Conservation (phyloP, 2,888 invertebrate genomes). For the Imbricaverruca yamaguchii region DNA sequence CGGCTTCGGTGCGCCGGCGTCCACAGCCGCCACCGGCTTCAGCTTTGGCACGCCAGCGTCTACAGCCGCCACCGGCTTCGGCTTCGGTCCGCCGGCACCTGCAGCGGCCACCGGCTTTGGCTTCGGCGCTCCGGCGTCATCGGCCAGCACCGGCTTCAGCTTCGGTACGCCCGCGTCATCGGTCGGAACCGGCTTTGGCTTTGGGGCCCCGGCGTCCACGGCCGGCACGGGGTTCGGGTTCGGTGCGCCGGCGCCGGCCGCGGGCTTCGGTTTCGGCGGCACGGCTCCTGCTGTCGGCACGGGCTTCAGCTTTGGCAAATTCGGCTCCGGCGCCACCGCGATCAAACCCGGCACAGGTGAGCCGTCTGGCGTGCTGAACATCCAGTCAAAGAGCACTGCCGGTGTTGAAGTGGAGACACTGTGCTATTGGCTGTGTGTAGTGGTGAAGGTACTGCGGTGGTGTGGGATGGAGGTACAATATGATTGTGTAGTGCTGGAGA, state of each 20-base stretch:
- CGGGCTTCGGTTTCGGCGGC: slow-evolving; percentile 24
- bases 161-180: background rate
- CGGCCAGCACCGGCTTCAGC: slow-evolving; percentile 10
- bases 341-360: too few species aligned
- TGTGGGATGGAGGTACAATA: too few species aligned
- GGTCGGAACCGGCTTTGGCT: background rate
- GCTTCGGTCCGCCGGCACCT: slow-evolving; percentile 38
- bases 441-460: too few species aligned
- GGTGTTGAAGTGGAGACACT: too few species aligned
- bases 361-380: too few species aligned
- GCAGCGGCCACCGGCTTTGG: slow-evolving; percentile 38
- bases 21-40: too few species aligned
- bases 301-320: slow-evolving; percentile 26
- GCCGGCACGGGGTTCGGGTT: slow-evolving; percentile 36
- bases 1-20: background rate
- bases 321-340: slow-evolving; percentile 26
- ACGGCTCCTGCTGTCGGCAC: too few species aligned
- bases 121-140: slow-evolving; percentile 27
- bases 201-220: slow-evolving; percentile 39
- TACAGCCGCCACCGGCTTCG: too few species aligned
- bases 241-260: slow-evolving; percentile 42
- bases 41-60: background rate
- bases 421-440: too few species aligned
- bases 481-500: too few species aligned
- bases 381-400: too few species aligned